Evolutionary conservation across 2,113 vertebrate genomes (phyloP).

Genomic region (Lagenorhynchus albirostris): DNA sequence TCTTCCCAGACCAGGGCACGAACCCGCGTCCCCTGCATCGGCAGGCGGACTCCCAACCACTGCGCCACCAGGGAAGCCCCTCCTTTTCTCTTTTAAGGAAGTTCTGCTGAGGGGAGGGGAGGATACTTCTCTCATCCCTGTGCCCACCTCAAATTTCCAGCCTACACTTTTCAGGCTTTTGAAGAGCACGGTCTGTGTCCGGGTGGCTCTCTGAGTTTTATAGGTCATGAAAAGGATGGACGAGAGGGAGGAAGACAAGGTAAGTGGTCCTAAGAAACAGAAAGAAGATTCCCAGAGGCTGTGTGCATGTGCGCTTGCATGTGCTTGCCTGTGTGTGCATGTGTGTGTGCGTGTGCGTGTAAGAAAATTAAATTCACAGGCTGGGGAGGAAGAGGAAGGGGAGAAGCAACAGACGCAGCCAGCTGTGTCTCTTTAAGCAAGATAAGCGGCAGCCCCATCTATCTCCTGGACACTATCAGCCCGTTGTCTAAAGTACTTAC

Average conservation of each 20-base stretch:
- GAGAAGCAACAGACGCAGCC: neutral
- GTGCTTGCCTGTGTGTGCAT: too few relatives aligned
- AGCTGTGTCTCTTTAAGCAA: constrained; percentile 38
- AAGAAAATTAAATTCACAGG: neutral
- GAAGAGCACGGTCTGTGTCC: neutral
- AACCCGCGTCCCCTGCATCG: too few relatives aligned
- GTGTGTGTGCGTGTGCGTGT: neutral
- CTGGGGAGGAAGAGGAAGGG: constrained; percentile 10
- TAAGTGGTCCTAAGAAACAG: neutral
- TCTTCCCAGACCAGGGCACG: too few relatives aligned
- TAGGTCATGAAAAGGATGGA: neutral
- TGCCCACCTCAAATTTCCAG: neutral
- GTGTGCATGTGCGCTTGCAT: neutral
- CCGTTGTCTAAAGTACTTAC: constrained; percentile 51
- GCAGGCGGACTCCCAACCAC: too few relatives aligned
- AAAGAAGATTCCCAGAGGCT: neutral
- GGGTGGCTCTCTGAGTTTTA: neutral
- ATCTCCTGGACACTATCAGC: constrained; percentile 69
- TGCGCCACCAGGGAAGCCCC: too few relatives aligned
- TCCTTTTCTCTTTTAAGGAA: neutral
- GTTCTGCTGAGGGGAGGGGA: neutral
- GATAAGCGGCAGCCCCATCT: constrained; percentile 66
- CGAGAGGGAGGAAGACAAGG: neutral
- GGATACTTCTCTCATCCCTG: neutral
- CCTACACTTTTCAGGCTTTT: neutral